Evolutionary conservation across 2,888 invertebrate species (phyloP).

Genomic region (Meliscaeva auricollis): DNA sequence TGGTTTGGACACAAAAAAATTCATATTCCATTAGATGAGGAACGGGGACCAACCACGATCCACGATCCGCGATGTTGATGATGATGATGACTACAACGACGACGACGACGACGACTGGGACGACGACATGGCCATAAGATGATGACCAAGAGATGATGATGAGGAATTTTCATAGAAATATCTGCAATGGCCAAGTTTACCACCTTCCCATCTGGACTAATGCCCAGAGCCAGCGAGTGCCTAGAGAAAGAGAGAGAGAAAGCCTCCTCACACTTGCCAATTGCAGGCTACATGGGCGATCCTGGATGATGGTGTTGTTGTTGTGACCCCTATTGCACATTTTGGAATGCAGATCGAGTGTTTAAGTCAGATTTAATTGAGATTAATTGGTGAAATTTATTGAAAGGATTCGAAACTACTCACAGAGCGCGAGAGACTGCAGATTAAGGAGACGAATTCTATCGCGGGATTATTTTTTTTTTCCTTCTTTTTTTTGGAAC

Average conservation of each 20-base stretch:
- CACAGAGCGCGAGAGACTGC: constrained; percentile 1
- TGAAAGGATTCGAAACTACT: constrained; percentile 65
- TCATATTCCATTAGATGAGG: constrained; percentile 42
- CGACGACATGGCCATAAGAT: constrained; percentile 42
- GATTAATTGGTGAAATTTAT: constrained; percentile 76
- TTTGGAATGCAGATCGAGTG: constrained; percentile 76
- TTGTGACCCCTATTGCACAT: constrained; percentile 75
- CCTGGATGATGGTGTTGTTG: constrained; percentile 47
- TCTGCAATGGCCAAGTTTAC: constrained; percentile 37
- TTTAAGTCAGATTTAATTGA: constrained; percentile 76
- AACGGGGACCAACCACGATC: constrained; percentile 35
- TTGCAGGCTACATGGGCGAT: constrained; percentile 56
- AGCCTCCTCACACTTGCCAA: not conserved
- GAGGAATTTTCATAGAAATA: constrained; percentile 58
- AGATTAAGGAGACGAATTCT: constrained; percentile 15
- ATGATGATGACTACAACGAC: constrained; percentile 35
- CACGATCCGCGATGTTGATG: constrained; percentile 40
- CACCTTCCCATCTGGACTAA: constrained; percentile 36
- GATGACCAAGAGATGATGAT: constrained; percentile 55
- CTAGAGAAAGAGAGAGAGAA: not conserved
- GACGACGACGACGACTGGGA: constrained; percentile 48
- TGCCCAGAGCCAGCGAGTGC: not conserved
- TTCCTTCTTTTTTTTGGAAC: not conserved
- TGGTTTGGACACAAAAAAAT: not conserved
- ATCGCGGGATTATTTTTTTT: not conserved